Conservation (phyloP, 2,888 invertebrate species). For the Lepidochrysops patricia region DNA sequence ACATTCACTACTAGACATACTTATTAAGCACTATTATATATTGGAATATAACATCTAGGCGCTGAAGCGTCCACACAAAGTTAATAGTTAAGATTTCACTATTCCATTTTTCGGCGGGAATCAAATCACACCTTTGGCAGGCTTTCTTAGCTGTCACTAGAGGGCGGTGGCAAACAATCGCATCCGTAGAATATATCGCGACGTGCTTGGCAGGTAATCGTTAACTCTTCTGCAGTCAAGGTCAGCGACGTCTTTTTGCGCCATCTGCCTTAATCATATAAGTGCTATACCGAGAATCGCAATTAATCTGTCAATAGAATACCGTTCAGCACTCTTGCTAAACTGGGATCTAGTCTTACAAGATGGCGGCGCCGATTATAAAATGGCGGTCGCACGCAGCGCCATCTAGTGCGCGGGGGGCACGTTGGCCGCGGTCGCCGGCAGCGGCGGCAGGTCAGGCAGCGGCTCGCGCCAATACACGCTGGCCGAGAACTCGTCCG, state of each 20-base stretch:
- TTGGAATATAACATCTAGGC: slow-evolving; percentile 2
- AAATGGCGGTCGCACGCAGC: background rate
- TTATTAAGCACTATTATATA: slow-evolving; percentile 10
- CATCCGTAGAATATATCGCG: background rate
- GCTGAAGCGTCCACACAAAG: background rate
- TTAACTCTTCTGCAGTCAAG: too few species aligned
- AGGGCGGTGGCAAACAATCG: background rate
- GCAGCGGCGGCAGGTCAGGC: slow-evolving; percentile 40
- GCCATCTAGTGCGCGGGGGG: background rate
- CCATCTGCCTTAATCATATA: background rate
- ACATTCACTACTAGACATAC: slow-evolving; percentile 5
- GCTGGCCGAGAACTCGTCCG: slow-evolving; percentile 86
- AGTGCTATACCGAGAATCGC: too few species aligned
- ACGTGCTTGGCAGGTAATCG: too few species aligned
- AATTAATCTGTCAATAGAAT: too few species aligned
- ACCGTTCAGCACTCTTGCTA: too few species aligned
- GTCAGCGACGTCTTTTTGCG: too few species aligned
- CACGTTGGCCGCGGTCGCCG: slow-evolving; percentile 17
- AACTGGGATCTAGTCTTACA: background rate
- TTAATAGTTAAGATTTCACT: background rate
- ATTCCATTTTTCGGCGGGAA: slow-evolving; percentile 11
- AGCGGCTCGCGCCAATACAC: slow-evolving; percentile 96
- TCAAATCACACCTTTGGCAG: background rate
- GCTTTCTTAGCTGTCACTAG: background rate
- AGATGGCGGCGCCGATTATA: background rate